Evolutionary conservation across 2,888 invertebrate species (phyloP).

Genomic region (Dicyrtomina minuta): DNA sequence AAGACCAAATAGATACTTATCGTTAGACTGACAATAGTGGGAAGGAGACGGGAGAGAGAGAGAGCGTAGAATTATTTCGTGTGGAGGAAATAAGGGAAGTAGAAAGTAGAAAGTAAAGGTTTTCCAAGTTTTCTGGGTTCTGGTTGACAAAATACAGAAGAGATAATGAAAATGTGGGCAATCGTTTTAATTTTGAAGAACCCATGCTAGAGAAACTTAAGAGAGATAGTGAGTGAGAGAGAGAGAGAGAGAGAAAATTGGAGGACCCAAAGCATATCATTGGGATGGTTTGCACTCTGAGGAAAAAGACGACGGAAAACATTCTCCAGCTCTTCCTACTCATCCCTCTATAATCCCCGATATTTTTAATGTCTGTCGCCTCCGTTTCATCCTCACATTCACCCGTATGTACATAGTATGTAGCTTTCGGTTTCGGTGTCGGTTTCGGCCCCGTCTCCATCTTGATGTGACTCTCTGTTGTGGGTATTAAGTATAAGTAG

Average conservation of each 20-base stretch:
- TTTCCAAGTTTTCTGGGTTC: neutral
- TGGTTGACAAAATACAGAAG: slow-evolving; percentile 1
- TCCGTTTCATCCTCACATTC: neutral
- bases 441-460: neutral
- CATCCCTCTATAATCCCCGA: slow-evolving; percentile 31
- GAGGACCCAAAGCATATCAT: neutral
- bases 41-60: slow-evolving; percentile 15
- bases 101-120: neutral
- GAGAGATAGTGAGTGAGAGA: neutral
- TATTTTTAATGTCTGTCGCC: slow-evolving; percentile 33
- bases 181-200: slow-evolving; percentile 29
- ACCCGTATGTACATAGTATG: no score
- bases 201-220: slow-evolving; percentile 6
- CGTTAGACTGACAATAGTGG: neutral
- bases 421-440: neutral
- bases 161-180: slow-evolving; percentile 15
- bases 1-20: neutral
- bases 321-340: slow-evolving; percentile 19
- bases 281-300: slow-evolving; percentile 6
- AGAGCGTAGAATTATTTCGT: slow-evolving; percentile 3
- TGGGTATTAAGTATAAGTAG: neutral
- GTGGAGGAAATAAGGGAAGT: no score
- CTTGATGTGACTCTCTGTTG: neutral
- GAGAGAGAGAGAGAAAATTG: slow-evolving; percentile 18
- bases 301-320: slow-evolving; percentile 8